phyloP scores from a whole-genome alignment of 2,888 invertebrate genomes.

The Agrotis segetum region DNA sequence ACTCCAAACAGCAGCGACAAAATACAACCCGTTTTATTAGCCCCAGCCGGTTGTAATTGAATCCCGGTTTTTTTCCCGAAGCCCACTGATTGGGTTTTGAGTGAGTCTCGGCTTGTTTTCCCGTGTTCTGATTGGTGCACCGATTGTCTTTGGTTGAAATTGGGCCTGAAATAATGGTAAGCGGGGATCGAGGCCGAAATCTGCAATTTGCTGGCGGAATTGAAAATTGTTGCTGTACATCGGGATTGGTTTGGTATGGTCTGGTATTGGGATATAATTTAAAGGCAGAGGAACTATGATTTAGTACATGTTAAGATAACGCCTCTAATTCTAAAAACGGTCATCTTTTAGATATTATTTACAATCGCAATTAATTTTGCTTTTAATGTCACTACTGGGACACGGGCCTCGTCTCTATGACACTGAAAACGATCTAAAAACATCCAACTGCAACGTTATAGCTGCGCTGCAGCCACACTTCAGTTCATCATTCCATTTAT shows the following conservation, averaged over 20 bases:
- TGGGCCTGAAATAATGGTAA: constrained; percentile 37
- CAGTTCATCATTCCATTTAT: no score
- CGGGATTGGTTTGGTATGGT: background rate
- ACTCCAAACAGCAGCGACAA: background rate
- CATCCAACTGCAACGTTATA: no score
- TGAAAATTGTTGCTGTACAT: constrained; percentile 9
- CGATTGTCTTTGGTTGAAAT: constrained; percentile 52
- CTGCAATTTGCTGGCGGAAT: constrained; percentile 22
- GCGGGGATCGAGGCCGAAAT: constrained; percentile 21
- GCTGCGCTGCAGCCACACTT: no score
- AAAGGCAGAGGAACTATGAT: background rate
- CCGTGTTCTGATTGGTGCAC: constrained; percentile 46
- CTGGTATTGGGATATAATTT: background rate
- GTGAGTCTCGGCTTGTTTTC: constrained; percentile 47
- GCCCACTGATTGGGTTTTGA: constrained; percentile 65
- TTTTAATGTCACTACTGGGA: no score
- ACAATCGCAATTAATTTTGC: no score
- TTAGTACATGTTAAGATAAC: no score
- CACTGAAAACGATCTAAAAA: no score
- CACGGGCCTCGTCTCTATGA: no score
- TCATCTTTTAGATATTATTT: no score
- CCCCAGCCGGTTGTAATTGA: constrained; percentile 59
- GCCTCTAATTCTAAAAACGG: no score
- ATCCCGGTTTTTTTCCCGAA: constrained; percentile 61
- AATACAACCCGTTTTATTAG: constrained; percentile 58